Evolutionary conservation across 2,888 invertebrate species (phyloP), one percentile per base, ranked within the genome.

Genomic region (Drosophila villosipedis): DNA sequence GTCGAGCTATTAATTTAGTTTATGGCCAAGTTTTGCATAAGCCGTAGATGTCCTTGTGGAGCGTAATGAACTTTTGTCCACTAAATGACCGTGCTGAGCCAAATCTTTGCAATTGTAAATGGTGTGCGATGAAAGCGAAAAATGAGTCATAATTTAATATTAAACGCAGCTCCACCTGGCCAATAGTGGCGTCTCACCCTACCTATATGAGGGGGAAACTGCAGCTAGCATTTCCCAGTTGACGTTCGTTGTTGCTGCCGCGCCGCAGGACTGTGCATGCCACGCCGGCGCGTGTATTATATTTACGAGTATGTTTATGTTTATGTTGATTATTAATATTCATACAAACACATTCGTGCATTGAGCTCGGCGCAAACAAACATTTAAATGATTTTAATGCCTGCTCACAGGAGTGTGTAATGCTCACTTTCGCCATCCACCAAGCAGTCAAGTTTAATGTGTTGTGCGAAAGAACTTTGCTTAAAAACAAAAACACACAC

Each of bases 371-470:
- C 37, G 41, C 71, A 82, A 70, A 68, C 73, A 79, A 82, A 83
- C 82, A 84, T 86, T 89, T 78, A 76, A 84, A 84, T 84, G 89
- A 89, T 86, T 84, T 84, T 84, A 89, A 89, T 89, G 84, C 66
- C 53, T 37, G 33, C 53, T 62, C 76, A 70, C 81, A 85, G 59
- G 78, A 85, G 75, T 83, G 68, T 70, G 84, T 72, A 64, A 73
- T 53, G 76, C 41, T 75, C 49, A 79, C 57, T 61, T 39, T 16
- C 5, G 50, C 54, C 54, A 37, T 2, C 37, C 43, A 25, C 19
- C 54, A 52, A 68, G 50, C 84, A 85, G 85, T 86, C 72, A 76
- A 76, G 82, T 83, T 89, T 86, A 89, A 84, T 89, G 84, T 69
- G 68, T 78, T 68, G 87, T 79, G 73, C 82, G 73, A 64, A 55